Base-by-base conservation (phyloP, 2,797 vertebrate genomes). In the Chrosomus eos region DNA sequence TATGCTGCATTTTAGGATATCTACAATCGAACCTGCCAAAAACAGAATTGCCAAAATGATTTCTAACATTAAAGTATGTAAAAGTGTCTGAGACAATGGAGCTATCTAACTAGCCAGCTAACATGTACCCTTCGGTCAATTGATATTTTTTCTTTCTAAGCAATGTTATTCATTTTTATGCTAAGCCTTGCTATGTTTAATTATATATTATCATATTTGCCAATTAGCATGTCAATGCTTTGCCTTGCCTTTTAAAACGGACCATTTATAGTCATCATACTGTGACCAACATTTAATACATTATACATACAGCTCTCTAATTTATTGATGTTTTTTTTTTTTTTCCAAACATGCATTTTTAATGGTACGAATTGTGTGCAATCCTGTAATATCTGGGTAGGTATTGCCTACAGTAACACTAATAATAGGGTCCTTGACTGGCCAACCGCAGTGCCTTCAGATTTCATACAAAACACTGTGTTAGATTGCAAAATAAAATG, bases 281-380 rank as follows among this genome's bases (percentile, higher is more conserved):
- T 76, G 62, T 83, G 82, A 77, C 73, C 73, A 77, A 83, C 62
- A 77, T 68, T 16, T 58, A 67, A 33, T 67, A 23, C 7, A 53
- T 26, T 40, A 51, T 43, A 72, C 67, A 31, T 16, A 75, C 40
- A 74, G 55, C 70, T 62, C 26, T 64, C 0, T 0, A 18, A 31
- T 80, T 26, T 66, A 75, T 75, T 51, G 28, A 31, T 67, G 58
- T 23, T 5, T 74, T 26, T 31, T 48, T 70, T 43, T 23, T 5
- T 74, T 26, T 31, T 48, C 55, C 19, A 18, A 19, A 62, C n/a
- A 64, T 48, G 68, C 21, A 31, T 33, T 43, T 51, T 67, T 68
- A 76, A 77, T n/a, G 82, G 73, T 77, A 76, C 73, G 11, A 23
- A 68, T 83, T 77, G 7, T 68, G 62, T 83, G 73, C 45, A 77